phyloP scores from a whole-genome alignment of 1,140 invertebrate species.

The Hypsibius dujardini region DNA sequence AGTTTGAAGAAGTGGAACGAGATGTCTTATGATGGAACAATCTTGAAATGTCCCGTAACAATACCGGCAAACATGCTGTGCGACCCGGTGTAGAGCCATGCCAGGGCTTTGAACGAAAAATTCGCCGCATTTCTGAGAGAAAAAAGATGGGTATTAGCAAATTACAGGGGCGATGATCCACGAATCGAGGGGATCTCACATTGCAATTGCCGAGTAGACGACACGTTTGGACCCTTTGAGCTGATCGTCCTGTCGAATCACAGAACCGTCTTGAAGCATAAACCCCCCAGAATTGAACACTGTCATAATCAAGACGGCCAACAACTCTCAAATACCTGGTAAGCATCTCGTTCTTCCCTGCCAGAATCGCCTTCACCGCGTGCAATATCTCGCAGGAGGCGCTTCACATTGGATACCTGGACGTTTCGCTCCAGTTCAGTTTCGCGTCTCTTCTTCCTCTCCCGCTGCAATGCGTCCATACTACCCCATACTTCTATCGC shows the following conservation, averaged over 20 bases:
- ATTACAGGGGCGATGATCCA: too few relatives aligned
- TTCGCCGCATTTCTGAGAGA: slow-evolving; percentile 67
- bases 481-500: slow-evolving; percentile 74
- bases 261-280: too few relatives aligned
- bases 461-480: slow-evolving; percentile 55
- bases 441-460: slow-evolving; percentile 49
- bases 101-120: slow-evolving; percentile 69
- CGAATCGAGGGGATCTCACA: slow-evolving; percentile 51
- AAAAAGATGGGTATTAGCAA: background rate
- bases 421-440: slow-evolving; percentile 23
- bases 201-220: slow-evolving; percentile 60
- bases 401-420: slow-evolving; percentile 14
- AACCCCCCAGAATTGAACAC: too few relatives aligned
- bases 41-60: too few relatives aligned
- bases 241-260: slow-evolving; percentile 20
- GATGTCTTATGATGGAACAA: too few relatives aligned
- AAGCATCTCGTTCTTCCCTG: slow-evolving; percentile 10
- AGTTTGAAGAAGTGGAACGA: too few relatives aligned
- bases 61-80: slow-evolving; percentile 91
- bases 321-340: background rate
- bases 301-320: too few relatives aligned
- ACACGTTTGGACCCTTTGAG: slow-evolving; percentile 65
- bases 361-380: background rate
- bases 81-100: slow-evolving; percentile 82
- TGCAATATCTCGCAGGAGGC: background rate